These are phyloP conservation scores for Microtus richardsoni DNA, from an alignment of 2,113 vertebrate genomes.

Conservation along the genomic window DNA sequence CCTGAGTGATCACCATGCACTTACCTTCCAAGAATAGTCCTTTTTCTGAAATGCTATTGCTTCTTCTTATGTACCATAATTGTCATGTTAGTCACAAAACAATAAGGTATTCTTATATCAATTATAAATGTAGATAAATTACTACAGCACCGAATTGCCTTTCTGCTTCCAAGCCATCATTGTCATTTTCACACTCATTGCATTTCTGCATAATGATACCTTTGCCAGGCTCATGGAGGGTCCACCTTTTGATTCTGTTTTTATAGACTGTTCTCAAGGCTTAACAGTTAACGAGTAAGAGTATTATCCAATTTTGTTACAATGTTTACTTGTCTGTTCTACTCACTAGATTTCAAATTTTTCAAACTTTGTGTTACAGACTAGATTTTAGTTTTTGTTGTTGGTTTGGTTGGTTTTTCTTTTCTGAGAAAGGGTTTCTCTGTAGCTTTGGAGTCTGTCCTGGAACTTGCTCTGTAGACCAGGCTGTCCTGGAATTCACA, in stretches of 20 bases:
- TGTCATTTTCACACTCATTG: neutral
- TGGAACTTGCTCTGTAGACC: too few relatives aligned
- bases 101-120: neutral
- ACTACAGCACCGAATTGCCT: neutral
- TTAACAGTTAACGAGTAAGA: neutral
- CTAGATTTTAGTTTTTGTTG: conserved; percentile 20
- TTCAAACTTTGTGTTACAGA: neutral
- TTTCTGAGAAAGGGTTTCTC: too few relatives aligned
- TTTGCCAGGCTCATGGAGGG: neutral
- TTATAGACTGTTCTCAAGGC: neutral
- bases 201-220: neutral
- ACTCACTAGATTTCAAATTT: neutral
- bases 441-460: too few relatives aligned
- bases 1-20: neutral
- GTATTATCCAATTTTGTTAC: neutral
- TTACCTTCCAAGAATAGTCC: neutral
- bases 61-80: neutral
- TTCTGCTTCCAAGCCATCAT: neutral
- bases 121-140: neutral
- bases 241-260: neutral
- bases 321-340: neutral
- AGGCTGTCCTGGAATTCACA: too few relatives aligned
- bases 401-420: too few relatives aligned
- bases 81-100: neutral
- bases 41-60: neutral